Conservation (phyloP, 2,797 vertebrate species). For the Coregonus ussuriensis region DNA sequence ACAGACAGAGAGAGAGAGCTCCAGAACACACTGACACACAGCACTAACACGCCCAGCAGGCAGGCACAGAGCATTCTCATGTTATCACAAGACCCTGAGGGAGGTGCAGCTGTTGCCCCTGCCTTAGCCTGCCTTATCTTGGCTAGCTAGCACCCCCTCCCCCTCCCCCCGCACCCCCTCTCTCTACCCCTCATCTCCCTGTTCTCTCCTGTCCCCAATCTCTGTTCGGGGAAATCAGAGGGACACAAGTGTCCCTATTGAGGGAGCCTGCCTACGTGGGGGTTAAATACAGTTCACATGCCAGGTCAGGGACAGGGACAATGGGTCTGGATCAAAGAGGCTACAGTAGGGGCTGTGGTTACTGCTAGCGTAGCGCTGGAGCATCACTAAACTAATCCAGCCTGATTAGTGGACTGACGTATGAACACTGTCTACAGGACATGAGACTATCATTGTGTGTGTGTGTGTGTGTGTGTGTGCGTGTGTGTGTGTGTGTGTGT, state of each 20-base stretch:
- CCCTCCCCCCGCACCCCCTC: background rate
- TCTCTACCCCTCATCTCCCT: background rate
- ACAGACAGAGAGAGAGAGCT: background rate
- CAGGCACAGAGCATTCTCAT: conserved; percentile 33
- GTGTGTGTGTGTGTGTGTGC: no score
- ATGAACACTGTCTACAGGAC: background rate
- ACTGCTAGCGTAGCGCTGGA: background rate
- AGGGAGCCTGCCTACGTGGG: background rate
- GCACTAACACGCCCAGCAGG: background rate
- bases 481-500: no score
- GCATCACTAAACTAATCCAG: background rate
- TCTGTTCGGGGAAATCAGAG: no score
- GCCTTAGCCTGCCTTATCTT: conserved; percentile 15
- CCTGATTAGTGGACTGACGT: conserved; percentile 9
- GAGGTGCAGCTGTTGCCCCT: conserved; percentile 57
- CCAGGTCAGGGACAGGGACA: conserved; percentile 40
- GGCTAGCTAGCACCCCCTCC: background rate
- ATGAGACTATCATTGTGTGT: background rate
- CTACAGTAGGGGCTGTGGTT: background rate
- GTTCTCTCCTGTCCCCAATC: background rate
- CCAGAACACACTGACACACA: conserved; percentile 3
- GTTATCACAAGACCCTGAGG: conserved; percentile 43
- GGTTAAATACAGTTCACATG: conserved; percentile 53
- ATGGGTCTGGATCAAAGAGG: conserved; percentile 40
- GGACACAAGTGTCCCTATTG: conserved; percentile 1